Base-by-base conservation (phyloP, 2,888 invertebrate species). In the Drosophila melanocephala region DNA sequence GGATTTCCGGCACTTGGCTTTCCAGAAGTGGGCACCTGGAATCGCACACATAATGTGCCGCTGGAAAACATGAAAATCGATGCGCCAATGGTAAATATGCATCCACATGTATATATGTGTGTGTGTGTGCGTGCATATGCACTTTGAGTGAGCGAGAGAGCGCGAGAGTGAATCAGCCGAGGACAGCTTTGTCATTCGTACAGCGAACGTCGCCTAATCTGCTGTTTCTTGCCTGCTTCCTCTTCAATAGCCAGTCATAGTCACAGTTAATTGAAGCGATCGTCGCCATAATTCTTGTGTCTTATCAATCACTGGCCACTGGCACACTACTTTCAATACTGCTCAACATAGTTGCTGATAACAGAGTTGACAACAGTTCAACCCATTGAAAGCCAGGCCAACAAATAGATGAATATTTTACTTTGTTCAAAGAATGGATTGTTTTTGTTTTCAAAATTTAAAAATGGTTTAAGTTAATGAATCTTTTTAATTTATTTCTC, bases 61-160 rank as follows among this genome's bases (percentile, higher is more conserved):
- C 93, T 95, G 81, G 95, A 96, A 83, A 96, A 97, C 90, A 94
- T 97, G 83, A 95, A 95, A 93, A 95, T 96, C 95, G 97, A 97
- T 94, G 96, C 96, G 87, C 97, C 96, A 92, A 95, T 96, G 93
- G 95, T 95, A 87, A 84, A 82, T 77, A 52, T 12, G 57, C 57
- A 57, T 22, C 10, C 9, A 22, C 53, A 28, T 16, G 26, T 30
- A 32, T 28, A 37, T 16, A 6, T 53, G 33, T 9, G 9, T 55
- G 32, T 14, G n/a, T 50, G 51, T 52, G 33, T 50, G 14, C 0
- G 5, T 10, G 32, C 19, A 28, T 50, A 6, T 42, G 62, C 59
- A 33, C 3, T 57, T 57, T 39, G 33, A 42, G 10, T 30, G 30
- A 42, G 65, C 28, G 22, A 26, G 22, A 47, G 35, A 39, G 22